A percentile compares a stretch with the other conserved stretches of the same genome.
Conservation (phyloP, 1,140 invertebrate species). For the Apis cerana region DNA sequence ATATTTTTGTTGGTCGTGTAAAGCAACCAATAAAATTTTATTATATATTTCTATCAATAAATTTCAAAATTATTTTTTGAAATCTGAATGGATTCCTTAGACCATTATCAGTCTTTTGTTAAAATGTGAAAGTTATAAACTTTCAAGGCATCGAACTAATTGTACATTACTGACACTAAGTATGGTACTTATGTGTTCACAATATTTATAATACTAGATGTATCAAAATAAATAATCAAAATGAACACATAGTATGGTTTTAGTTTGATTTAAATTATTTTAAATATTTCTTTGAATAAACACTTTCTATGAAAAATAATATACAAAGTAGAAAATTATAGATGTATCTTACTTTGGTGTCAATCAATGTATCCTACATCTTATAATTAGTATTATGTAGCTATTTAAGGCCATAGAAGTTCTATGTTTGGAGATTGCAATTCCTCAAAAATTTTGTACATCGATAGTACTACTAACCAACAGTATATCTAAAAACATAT, state of each 20-base stretch:
- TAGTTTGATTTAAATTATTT: background rate
- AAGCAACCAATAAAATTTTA: slow-evolving; percentile 40
- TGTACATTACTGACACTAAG: slow-evolving; percentile 46
- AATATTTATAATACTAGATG: background rate
- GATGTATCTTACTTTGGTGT: slow-evolving; percentile 58
- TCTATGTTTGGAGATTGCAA: slow-evolving; percentile 94
- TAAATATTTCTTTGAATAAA: slow-evolving; percentile 16
- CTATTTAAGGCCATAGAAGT: slow-evolving; percentile 84
- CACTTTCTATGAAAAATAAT: background rate
- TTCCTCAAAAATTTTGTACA: slow-evolving; percentile 90
- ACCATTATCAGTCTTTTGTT: slow-evolving; percentile 73
- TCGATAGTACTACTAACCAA: slow-evolving; percentile 91
- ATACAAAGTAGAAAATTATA: slow-evolving; percentile 5
- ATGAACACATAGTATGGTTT: background rate
- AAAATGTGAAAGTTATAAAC: slow-evolving; percentile 37
- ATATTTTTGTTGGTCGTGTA: slow-evolving; percentile 23
- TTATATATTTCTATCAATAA: slow-evolving; percentile 2
- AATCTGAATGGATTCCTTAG: slow-evolving; percentile 71
- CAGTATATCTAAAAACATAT: slow-evolving; percentile 88
- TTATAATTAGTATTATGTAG: slow-evolving; percentile 22
- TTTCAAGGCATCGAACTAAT: slow-evolving; percentile 7
- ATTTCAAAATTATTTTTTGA: slow-evolving; percentile 12
- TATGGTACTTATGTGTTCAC: slow-evolving; percentile 18
- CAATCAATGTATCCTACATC: slow-evolving; percentile 50
- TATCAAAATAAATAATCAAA: slow-evolving; percentile 26